Percentiles rank a stretch among this genome's conserved stretches.
Conservation (phyloP, 1,140 invertebrate species). For the Bathynomus jamesi region DNA sequence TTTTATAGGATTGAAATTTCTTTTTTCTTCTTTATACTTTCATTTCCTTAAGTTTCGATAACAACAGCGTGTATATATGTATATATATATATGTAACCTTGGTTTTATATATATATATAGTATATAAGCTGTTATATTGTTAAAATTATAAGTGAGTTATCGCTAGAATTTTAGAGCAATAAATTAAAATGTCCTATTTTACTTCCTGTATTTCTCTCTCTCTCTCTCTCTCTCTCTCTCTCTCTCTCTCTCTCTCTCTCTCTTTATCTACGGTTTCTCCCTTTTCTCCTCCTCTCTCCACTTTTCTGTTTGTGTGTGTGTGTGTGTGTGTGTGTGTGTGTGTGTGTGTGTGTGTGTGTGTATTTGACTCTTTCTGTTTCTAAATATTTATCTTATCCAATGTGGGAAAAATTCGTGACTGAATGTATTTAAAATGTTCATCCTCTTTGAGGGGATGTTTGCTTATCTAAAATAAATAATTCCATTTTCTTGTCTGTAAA, state of each 20-base stretch:
- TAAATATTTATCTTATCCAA: background rate
- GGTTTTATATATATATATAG: background rate
- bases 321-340: no score
- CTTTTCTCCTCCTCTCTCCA: background rate
- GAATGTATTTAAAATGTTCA: background rate
- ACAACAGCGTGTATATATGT: background rate
- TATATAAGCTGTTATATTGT: background rate
- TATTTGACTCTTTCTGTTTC: background rate
- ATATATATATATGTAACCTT: background rate
- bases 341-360: no score
- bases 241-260: constrained; percentile 11
- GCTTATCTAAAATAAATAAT: background rate
- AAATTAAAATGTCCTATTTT: no score
- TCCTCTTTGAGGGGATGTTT: background rate
- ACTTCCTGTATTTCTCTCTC: no score
- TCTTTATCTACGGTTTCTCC: background rate
- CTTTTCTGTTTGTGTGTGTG: no score
- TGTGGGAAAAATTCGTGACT: background rate
- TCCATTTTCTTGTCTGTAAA: background rate
- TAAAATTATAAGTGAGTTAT: no score
- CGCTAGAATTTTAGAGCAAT: no score
- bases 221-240: background rate
- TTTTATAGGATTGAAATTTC: no score
- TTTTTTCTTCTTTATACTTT: no score
- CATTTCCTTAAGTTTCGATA: no score